phyloP scores from a whole-genome alignment of 2,113 vertebrate species.

The Erythrolamprus reginae region DNA sequence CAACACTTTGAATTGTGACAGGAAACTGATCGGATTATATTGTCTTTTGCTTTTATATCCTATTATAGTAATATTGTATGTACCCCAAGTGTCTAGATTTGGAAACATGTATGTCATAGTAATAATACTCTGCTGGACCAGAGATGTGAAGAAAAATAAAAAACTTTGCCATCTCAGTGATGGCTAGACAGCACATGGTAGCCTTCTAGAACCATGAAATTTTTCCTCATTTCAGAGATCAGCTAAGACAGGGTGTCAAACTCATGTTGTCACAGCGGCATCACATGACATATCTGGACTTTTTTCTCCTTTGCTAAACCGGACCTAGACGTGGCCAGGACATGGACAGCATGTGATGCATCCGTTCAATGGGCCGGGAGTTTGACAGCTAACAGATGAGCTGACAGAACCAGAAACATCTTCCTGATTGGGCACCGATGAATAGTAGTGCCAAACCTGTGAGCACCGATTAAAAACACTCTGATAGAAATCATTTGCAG shows the following conservation, averaged over 20 bases:
- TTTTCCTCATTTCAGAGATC: background rate
- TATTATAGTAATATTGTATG: background rate
- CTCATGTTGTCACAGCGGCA: too few species aligned
- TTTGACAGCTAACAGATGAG: background rate
- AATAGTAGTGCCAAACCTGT: background rate
- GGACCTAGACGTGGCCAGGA: too few species aligned
- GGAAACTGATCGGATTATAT: too few species aligned
- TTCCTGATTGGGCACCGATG: background rate
- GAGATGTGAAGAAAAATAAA: background rate
- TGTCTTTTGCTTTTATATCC: background rate
- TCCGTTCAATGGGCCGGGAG: too few species aligned
- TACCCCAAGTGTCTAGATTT: background rate
- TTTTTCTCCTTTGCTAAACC: too few species aligned
- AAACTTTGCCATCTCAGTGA: background rate
- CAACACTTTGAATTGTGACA: too few species aligned
- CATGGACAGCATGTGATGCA: too few species aligned
- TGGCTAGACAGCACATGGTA: background rate
- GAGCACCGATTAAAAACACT: background rate
- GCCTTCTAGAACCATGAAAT: background rate
- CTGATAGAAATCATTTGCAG: background rate
- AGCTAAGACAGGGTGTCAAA: background rate
- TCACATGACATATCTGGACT: too few species aligned
- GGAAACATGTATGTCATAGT: background rate
- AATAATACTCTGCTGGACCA: background rate
- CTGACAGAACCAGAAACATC: background rate